Evolutionary conservation across 2,888 invertebrate species (phyloP).

Genomic region (Cheilosia grossa): DNA sequence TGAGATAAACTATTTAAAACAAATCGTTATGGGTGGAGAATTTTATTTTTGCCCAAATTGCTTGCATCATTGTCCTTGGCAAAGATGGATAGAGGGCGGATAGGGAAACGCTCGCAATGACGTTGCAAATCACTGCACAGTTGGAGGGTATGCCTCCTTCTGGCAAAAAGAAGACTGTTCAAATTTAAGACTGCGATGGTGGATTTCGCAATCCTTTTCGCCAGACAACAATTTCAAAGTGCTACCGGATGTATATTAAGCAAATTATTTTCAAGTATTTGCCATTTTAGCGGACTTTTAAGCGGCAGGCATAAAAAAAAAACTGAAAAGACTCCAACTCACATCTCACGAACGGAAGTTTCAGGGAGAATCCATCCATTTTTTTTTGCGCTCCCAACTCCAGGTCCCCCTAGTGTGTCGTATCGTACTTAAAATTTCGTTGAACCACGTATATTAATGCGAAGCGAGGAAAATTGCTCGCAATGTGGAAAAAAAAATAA

Average conservation of each 20-base stretch:
- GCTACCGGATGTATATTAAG: conserved; percentile 70
- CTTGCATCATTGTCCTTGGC: background rate
- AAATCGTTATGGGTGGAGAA: conserved; percentile 6
- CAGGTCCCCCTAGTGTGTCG: background rate
- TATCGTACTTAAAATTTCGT: conserved; percentile 64
- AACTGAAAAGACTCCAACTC: conserved; percentile 26
- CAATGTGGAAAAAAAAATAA: conserved; percentile 17
- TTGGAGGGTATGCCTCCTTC: background rate
- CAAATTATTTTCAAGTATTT: conserved; percentile 72
- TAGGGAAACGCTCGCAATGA: conserved; percentile 1
- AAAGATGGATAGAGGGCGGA: background rate
- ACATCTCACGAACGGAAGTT: conserved; percentile 60
- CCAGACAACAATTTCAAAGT: conserved; percentile 55
- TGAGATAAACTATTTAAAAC: conserved; percentile 21
- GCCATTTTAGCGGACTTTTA: conserved; percentile 62
- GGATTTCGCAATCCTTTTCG: conserved; percentile 18
- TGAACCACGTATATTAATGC: conserved; percentile 44
- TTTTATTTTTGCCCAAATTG: background rate
- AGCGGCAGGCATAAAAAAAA: conserved; percentile 29
- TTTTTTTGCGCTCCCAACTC: background rate
- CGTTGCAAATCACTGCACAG: conserved; percentile 28
- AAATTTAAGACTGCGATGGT: conserved; percentile 10
- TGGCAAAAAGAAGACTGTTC: background rate
- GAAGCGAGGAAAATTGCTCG: conserved; percentile 30
- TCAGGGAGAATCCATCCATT: conserved; percentile 47